These are phyloP conservation scores for Triplophysa siluroides DNA, from an alignment of 2,113 vertebrate genomes.

Conservation along the genomic window DNA sequence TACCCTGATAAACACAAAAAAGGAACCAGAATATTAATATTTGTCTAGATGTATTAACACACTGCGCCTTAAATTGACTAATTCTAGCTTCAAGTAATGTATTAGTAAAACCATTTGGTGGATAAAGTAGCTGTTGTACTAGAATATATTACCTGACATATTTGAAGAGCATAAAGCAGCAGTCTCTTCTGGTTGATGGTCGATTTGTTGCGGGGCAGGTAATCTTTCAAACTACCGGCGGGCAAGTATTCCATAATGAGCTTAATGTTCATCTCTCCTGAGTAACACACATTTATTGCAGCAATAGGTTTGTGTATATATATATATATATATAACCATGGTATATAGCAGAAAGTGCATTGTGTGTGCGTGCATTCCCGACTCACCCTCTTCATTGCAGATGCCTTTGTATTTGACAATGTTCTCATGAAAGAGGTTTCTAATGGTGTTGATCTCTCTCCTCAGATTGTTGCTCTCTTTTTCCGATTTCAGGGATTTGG, in stretches of 20 bases:
- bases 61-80: background rate
- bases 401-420: conserved; percentile 90
- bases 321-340: background rate
- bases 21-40: background rate
- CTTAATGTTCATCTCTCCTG: conserved; percentile 82
- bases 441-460: conserved; percentile 85
- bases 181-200: conserved; percentile 80
- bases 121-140: background rate
- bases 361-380: background rate
- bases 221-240: conserved; percentile 85
- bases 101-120: background rate
- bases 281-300: conserved; percentile 13
- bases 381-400: conserved; percentile 83
- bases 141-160: conserved; percentile 76
- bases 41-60: background rate
- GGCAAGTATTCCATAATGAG: conserved; percentile 90
- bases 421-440: conserved; percentile 85
- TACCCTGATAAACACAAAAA: conserved; percentile 71
- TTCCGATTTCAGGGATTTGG: conserved; percentile 85
- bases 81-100: background rate
- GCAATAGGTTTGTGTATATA: background rate
- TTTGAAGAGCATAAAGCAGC: conserved; percentile 81
- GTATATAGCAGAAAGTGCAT: background rate
- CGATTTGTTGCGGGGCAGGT: conserved; percentile 80
- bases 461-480: conserved; percentile 83